Percentiles rank a stretch among this genome's conserved stretches.
phyloP scores from a whole-genome alignment of 2,888 invertebrate species.

The Epirrhoe tristata region DNA sequence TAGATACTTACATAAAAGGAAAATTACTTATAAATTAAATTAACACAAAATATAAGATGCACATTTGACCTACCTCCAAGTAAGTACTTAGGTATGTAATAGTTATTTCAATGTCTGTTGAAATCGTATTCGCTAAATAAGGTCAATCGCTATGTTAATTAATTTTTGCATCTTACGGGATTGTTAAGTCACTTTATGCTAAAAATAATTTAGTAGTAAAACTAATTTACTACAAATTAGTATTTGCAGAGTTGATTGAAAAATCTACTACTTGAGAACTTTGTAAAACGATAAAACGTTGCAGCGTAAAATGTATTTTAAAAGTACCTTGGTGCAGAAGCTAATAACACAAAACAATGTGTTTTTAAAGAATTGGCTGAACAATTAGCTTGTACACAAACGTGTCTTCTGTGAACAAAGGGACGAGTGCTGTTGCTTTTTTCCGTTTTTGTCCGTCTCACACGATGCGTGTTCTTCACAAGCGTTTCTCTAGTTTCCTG shows the following conservation, averaged over 20 bases:
- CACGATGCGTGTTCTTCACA: constrained; percentile 60
- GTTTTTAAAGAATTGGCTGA: not conserved
- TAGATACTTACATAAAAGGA: not conserved
- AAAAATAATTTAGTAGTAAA: constrained; percentile 16
- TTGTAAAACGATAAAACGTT: constrained; percentile 1
- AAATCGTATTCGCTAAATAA: constrained; percentile 3
- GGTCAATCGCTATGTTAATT: constrained; percentile 3
- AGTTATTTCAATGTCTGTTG: not conserved
- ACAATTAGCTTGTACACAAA: constrained; percentile 62
- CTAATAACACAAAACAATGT: not conserved
- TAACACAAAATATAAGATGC: not conserved
- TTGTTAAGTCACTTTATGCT: constrained; percentile 17
- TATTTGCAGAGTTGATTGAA: constrained; percentile 21
- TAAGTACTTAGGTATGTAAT: too few species aligned
- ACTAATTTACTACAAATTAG: constrained; percentile 2
- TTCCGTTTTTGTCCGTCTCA: constrained; percentile 60
- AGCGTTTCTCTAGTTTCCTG: constrained; percentile 66
- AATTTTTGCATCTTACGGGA: not conserved
- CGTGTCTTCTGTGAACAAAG: constrained; percentile 64
- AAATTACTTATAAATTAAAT: not conserved
- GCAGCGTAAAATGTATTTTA: constrained; percentile 1
- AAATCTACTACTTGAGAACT: constrained; percentile 5
- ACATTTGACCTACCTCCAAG: too few species aligned
- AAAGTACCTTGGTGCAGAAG: not conserved
- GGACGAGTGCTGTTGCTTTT: constrained; percentile 65